Evolutionary conservation across 2,888 invertebrate genomes (phyloP), one percentile per base, ranked within the genome.

Genomic region (Xanthia icteritia): DNA sequence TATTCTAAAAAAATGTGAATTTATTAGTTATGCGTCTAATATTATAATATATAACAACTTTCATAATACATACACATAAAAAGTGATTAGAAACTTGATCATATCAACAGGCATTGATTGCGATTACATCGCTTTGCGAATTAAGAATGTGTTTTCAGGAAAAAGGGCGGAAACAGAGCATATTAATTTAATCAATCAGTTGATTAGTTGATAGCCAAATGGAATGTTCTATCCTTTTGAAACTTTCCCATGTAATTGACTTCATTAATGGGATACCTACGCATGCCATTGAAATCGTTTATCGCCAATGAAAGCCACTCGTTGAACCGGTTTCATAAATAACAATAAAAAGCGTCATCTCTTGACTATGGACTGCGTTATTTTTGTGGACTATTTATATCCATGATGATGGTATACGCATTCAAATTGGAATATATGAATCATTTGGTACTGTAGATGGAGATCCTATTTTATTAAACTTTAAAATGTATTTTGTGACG

Each of bases 361-460:
- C 77, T 82, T 76, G 76, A 75, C 77, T 81, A 71, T 70, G 66
- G 66, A 27, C 70, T 66, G 71, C 63, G 74, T 73, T 66, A 80
- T 83, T 77, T 82, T 79, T 68, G 75, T 64, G 69, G n/a, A 73
- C 76, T 86, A 87, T 87, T 85, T 87, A 77, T 86, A 86, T 74
- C 48, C 60, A 70, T 79, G 85, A 81, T 76, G 64, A 72, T 76
- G 61, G 60, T 66, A 74, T 73, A 71, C 63, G 66, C 63, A 77
- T 61, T 77, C 69, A 58, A 51, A 64, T 69, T 60, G 63, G 63
- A 65, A 45, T 82, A 73, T 77, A 68, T 75, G 73, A 79, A 66
- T 84, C 78, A 86, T 73, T 27, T 73, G 63, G 15, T 64, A 51
- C 42, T 79, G 17, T 51, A 27, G 42, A 54, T n/a, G 0, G 39